Percentiles rank a stretch among this genome's conserved stretches.
Evolutionary conservation across 37 sponge, comb jelly and placozoan species (phyloP).

Genomic region (Beroe forskalii): DNA sequence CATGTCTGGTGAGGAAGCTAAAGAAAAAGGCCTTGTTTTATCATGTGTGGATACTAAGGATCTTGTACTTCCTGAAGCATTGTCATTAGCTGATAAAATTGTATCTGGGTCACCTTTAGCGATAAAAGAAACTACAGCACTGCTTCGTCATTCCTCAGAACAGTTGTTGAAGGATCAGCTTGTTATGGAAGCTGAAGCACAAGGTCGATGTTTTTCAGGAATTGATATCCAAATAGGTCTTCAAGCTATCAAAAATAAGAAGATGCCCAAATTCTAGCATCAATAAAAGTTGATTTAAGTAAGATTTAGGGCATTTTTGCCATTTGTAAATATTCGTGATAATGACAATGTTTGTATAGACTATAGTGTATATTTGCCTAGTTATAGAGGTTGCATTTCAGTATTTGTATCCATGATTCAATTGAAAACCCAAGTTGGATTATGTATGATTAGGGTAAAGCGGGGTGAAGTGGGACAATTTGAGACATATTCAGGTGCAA

Average conservation of each 20-base stretch:
- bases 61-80: not conserved
- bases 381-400: no score
- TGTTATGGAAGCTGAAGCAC: slow-evolving; percentile 1
- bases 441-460: no score
- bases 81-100: slow-evolving; percentile 21
- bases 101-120: slow-evolving; percentile 12
- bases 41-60: not conserved
- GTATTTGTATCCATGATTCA: no score
- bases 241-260: not conserved
- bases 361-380: no score
- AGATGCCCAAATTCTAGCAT: not conserved
- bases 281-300: no score
- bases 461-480: no score
- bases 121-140: not conserved
- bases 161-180: not conserved
- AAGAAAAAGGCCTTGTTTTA: slow-evolving; percentile 31
- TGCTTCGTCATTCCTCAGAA: not conserved
- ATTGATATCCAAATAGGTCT: not conserved
- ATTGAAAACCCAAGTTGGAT: no score
- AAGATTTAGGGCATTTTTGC: no score
- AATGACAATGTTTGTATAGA: no score
- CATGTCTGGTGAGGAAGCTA: slow-evolving; percentile 34
- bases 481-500: no score
- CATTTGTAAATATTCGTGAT: no score
- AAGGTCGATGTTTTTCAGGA: slow-evolving; percentile 30